Evolutionary conservation across 2,888 invertebrate species (phyloP).

Genomic region (Cryptophagus acutangulus): DNA sequence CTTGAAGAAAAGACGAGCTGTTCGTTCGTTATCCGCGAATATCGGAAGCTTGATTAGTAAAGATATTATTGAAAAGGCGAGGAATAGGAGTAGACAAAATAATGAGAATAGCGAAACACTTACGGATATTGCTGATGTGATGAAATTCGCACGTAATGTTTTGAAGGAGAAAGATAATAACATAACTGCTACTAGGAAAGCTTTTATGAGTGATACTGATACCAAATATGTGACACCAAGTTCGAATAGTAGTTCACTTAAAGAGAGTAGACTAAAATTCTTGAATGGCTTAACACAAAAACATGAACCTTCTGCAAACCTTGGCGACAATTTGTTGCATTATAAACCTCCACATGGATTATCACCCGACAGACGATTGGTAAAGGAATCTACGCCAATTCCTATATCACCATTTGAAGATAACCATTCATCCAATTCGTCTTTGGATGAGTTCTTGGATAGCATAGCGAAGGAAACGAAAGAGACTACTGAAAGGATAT

Average conservation of each 20-base stretch:
- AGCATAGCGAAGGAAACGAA: slow-evolving; percentile 71
- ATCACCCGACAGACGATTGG: slow-evolving; percentile 32
- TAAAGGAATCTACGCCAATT: slow-evolving; percentile 28
- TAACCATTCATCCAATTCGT: slow-evolving; percentile 27
- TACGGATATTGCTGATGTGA: slow-evolving; percentile 47
- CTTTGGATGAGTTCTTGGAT: slow-evolving; percentile 66
- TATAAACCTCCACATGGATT: slow-evolving; percentile 38
- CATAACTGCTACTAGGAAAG: slow-evolving; percentile 40
- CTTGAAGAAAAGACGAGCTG: slow-evolving; percentile 71
- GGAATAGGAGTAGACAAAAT: slow-evolving; percentile 25
- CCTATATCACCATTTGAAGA: slow-evolving; percentile 31
- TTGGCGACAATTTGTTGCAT: slow-evolving; percentile 29
- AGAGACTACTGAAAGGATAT: slow-evolving; percentile 63
- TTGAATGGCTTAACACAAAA: slow-evolving; percentile 36
- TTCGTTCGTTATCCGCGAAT: slow-evolving; percentile 78
- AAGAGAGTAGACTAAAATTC: slow-evolving; percentile 42
- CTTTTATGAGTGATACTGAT: slow-evolving; percentile 46
- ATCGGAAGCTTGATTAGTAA: slow-evolving; percentile 72
- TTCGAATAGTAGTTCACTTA: slow-evolving; percentile 37
- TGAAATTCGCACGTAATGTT: slow-evolving; percentile 47
- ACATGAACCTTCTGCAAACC: slow-evolving; percentile 22
- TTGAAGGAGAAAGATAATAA: slow-evolving; percentile 45
- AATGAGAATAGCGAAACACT: slow-evolving; percentile 35
- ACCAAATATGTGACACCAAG: slow-evolving; percentile 27
- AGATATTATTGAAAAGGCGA: slow-evolving; percentile 47